Percentiles rank a stretch among this genome's conserved stretches.
Conservation (phyloP, 2,888 invertebrate species). For the Cyclophora albipunctata region DNA sequence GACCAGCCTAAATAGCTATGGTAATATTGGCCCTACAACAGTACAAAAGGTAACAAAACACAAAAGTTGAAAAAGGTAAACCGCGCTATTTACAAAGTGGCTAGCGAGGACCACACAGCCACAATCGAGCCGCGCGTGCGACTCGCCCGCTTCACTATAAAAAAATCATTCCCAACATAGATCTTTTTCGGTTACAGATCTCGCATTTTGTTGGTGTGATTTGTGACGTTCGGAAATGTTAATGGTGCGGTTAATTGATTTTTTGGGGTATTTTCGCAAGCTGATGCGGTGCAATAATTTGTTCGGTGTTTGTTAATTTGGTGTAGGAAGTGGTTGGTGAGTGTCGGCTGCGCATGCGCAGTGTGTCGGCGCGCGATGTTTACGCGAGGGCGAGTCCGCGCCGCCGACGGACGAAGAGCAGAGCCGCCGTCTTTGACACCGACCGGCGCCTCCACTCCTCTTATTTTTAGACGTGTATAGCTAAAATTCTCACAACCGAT, state of each 20-base stretch:
- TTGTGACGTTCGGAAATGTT: conserved; percentile 74
- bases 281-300: conserved; percentile 17
- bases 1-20: conserved; percentile 75
- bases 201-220: conserved; percentile 74
- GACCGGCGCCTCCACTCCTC: conserved; percentile 43
- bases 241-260: conserved; percentile 60
- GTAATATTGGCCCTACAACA: conserved; percentile 75
- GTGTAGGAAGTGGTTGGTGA: conserved; percentile 32
- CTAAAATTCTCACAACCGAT: conserved; percentile 25
- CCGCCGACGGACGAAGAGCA: conserved; percentile 61
- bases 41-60: conserved; percentile 77
- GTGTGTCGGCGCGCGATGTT: conserved; percentile 32
- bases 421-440: conserved; percentile 62
- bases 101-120: conserved; percentile 74
- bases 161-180: conserved; percentile 69
- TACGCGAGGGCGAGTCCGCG: conserved; percentile 41
- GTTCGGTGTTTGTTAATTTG: conserved; percentile 13
- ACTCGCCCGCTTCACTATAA: conserved; percentile 58
- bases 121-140: conserved; percentile 75
- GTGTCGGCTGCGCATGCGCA: conserved; percentile 34
- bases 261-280: conserved; percentile 25
- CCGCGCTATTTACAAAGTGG: conserved; percentile 77
- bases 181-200: conserved; percentile 72
- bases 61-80: conserved; percentile 76
- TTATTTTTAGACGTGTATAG: conserved; percentile 41